Evolutionary conservation across 2,113 vertebrate genomes (phyloP), one percentile per base, ranked within the genome.

Genomic region (Numida meleagris): DNA sequence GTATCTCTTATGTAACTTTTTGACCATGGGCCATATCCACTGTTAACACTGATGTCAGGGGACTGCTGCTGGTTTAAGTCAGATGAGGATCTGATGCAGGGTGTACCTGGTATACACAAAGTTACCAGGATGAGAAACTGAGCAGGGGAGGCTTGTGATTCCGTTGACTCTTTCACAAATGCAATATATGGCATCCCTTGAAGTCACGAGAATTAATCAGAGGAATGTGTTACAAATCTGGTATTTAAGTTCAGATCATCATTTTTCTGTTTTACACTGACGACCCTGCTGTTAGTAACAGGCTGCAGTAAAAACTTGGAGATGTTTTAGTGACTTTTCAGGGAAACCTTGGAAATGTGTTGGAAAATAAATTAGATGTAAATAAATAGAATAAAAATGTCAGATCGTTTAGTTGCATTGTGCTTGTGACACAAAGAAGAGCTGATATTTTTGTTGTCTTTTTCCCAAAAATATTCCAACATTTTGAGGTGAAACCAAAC

Each of bases 201-300:
- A 75, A 81, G 83, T 94, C 82, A 88, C 62, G 90, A 76, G 65
- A 43, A 81, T 27, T 50, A 88, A 71, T 74, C 38, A 51, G 65
- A 95, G 53, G 95, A 95, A 96, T 95, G 93, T 95, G 93, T 95
- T 95, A 78, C 96, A 83, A 97, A 97, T 97, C 82, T 53, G 95
- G 85, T 75, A 95, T 95, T 95, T 90, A 66, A 51, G 48, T 89
- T 86, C 61, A 78, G 89, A 42, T 14, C 48, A 29, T 91, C 79
- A 51, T 81, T 86, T 48, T 0, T 6, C 88, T 40, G 57, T 18
- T 80, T 92, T 77, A 83, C 20, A 38, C 25, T 75, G 86, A 89
- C 86, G 73, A 48, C 6, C 10, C 20, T 75, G 51, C 15, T 61
- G 75, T 67, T 90, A 72, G 75, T 3, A 61, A 73, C 0, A 0